phyloP scores from a whole-genome alignment of 2,888 invertebrate species.

The Chrysodeixis includens region DNA sequence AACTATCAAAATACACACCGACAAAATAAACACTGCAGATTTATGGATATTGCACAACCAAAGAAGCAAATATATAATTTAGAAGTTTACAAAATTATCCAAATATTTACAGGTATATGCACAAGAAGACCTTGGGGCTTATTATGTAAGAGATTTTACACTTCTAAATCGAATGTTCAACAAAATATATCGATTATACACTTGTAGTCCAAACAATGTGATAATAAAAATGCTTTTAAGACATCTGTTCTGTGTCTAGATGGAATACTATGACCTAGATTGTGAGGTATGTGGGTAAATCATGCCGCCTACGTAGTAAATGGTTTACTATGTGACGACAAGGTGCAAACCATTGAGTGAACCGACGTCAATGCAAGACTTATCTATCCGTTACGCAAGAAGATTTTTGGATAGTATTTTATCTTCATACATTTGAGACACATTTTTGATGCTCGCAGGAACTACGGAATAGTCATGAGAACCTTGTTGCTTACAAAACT shows the following conservation, averaged over 20 bases:
- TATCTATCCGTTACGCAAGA: constrained; percentile 4
- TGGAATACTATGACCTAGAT: constrained; percentile 39
- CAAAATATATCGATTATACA: constrained; percentile 21
- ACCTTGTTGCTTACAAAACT: too few species aligned
- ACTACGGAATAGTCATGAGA: too few species aligned
- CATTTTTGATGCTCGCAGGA: too few species aligned
- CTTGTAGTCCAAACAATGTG: constrained; percentile 18
- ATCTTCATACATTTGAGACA: too few species aligned
- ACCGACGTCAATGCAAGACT: constrained; percentile 9
- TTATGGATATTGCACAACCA: constrained; percentile 12
- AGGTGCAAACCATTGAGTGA: constrained; percentile 16
- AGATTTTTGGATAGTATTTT: not conserved
- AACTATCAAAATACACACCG: constrained; percentile 21
- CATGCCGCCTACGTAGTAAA: constrained; percentile 31
- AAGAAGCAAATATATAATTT: constrained; percentile 27
- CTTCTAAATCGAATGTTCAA: not conserved
- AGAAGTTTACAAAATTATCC: constrained; percentile 21
- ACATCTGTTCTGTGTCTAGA: constrained; percentile 42
- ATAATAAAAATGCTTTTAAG: constrained; percentile 14
- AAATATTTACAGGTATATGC: constrained; percentile 30
- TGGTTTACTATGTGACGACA: constrained; percentile 31
- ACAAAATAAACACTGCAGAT: constrained; percentile 24
- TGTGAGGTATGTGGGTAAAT: constrained; percentile 21
- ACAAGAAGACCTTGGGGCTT: constrained; percentile 20
- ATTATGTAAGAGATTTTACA: constrained; percentile 17